These are phyloP conservation scores for Trididemnum miniatum DNA, from an alignment of 23 tunicate species.

Conservation along the genomic window DNA sequence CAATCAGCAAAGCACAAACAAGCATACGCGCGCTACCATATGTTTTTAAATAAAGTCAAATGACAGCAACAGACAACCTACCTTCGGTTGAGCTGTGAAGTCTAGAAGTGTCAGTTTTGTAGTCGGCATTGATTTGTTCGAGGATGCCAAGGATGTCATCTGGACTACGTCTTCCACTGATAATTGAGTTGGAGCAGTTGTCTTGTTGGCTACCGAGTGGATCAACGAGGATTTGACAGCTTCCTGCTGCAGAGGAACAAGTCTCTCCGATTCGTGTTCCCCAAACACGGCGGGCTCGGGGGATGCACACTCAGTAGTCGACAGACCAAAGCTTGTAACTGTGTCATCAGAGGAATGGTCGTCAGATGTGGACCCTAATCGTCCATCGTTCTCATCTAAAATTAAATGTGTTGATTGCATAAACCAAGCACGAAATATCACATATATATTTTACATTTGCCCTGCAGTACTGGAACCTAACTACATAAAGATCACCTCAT, in stretches of 20 bases:
- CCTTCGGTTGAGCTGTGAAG: not conserved
- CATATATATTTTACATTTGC: no score
- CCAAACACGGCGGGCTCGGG: constrained; percentile 95
- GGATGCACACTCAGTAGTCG: constrained; percentile 84
- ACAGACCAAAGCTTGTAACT: not conserved
- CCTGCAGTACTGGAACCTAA: no score
- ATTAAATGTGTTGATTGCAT: not conserved
- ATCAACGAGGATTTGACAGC: constrained; percentile 92
- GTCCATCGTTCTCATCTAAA: constrained; percentile 60
- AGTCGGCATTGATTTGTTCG: constrained; percentile 51
- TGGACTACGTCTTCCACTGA: not conserved
- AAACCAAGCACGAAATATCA: no score
- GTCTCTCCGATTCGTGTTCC: constrained; percentile 86
- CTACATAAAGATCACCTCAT: no score
- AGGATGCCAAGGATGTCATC: constrained; percentile 78
- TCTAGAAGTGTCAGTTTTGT: constrained; percentile 16
- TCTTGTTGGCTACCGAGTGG: constrained; percentile 59
- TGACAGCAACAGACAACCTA: not conserved
- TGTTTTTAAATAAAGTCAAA: no score
- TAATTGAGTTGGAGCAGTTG: constrained; percentile 23
- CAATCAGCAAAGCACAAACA: no score
- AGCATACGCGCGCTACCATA: no score
- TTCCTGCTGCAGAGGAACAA: constrained; percentile 98
- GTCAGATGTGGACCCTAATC: not conserved
- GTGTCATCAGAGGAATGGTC: constrained; percentile 1